phyloP scores from a whole-genome alignment of 2,888 invertebrate species.

The Macrosoma leucophasiata region DNA sequence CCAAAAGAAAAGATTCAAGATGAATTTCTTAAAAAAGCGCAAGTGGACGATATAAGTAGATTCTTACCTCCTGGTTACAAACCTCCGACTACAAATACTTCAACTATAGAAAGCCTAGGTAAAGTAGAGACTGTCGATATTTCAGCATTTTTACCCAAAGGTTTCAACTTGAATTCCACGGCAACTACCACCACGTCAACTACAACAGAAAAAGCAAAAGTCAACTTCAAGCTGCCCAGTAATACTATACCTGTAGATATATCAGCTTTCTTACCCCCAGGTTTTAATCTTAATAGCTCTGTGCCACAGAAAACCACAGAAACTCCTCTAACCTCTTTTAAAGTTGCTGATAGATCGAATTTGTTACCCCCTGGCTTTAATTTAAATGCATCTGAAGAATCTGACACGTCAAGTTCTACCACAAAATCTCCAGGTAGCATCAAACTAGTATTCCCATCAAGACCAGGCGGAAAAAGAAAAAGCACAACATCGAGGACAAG shows the following conservation, averaged over 20 bases:
- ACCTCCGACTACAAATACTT: constrained; percentile 42
- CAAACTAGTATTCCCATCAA: constrained; percentile 87
- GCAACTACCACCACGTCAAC: constrained; percentile 36
- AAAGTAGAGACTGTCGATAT: constrained; percentile 63
- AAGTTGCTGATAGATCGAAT: constrained; percentile 72
- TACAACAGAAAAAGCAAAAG: constrained; percentile 43
- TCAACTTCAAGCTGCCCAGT: constrained; percentile 34
- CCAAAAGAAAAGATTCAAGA: constrained; percentile 58
- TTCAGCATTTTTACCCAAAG: constrained; percentile 78
- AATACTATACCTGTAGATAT: constrained; percentile 63
- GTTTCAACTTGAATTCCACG: constrained; percentile 63
- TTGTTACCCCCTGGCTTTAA: constrained; percentile 80
- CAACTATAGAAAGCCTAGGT: constrained; percentile 38
- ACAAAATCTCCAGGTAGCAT: constrained; percentile 67
- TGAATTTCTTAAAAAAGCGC: constrained; percentile 60
- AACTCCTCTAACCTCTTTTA: constrained; percentile 37
- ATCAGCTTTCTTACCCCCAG: constrained; percentile 79
- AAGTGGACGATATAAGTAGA: constrained; percentile 75
- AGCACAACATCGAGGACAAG: constrained; percentile 74
- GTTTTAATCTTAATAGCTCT: constrained; percentile 60
- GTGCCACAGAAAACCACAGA: constrained; percentile 35
- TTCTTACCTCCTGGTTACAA: constrained; percentile 82
- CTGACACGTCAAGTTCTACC: constrained; percentile 34
- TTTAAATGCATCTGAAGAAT: constrained; percentile 40
- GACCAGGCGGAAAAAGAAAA: constrained; percentile 81